phyloP scores from a whole-genome alignment of 1,140 invertebrate species.

The Anagrus nilaparvatae region DNA sequence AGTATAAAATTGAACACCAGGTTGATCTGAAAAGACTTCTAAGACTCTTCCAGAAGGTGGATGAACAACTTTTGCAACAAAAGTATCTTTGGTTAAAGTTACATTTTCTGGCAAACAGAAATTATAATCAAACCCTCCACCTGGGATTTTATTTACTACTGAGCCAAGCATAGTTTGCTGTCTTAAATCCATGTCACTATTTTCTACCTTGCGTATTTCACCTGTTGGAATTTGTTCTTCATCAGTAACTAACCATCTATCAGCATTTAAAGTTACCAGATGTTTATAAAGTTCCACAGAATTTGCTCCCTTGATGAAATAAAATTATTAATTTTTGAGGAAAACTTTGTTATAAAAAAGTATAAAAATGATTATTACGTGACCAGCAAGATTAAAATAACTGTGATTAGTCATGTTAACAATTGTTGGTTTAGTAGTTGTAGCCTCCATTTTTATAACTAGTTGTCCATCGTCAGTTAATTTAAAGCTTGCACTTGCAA shows the following conservation, averaged over 20 bases:
- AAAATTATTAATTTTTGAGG: conserved; percentile 1
- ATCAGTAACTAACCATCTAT: conserved; percentile 67
- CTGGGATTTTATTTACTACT: conserved; percentile 37
- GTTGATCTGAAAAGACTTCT: conserved; percentile 74
- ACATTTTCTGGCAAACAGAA: conserved; percentile 44
- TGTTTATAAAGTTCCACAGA: conserved; percentile 59
- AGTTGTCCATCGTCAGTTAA: conserved; percentile 64
- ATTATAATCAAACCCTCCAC: conserved; percentile 57
- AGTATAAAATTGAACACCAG: conserved; percentile 87
- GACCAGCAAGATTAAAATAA: conserved; percentile 89
- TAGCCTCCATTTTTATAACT: conserved; percentile 60
- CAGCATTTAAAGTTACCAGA: conserved; percentile 59
- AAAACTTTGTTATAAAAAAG: background rate
- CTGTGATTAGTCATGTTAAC: conserved; percentile 89
- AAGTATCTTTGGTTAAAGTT: conserved; percentile 13
- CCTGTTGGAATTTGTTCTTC: conserved; percentile 70
- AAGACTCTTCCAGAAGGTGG: conserved; percentile 58
- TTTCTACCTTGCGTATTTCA: conserved; percentile 48
- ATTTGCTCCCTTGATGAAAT: conserved; percentile 34
- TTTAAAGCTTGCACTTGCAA: conserved; percentile 57
- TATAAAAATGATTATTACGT: conserved; percentile 46
- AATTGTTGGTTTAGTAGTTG: conserved; percentile 65
- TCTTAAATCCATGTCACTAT: conserved; percentile 51
- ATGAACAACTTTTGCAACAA: conserved; percentile 51
- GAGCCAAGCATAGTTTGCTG: conserved; percentile 40